Conservation (phyloP, 2,797 vertebrate genomes). For the Pipistrellus kuhlii region DNA sequence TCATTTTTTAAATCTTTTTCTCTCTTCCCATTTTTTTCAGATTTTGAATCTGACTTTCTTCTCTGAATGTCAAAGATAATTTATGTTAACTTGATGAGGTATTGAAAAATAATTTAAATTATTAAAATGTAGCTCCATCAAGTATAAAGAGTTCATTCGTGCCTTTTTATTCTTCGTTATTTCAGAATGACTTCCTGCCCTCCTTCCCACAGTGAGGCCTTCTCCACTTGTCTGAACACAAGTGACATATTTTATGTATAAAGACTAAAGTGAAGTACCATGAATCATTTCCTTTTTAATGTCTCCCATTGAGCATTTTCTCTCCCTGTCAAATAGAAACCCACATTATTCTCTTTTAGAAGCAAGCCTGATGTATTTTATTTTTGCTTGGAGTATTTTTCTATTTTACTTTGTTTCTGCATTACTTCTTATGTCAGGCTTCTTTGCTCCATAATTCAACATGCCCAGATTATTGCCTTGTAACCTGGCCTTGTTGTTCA, state of each 20-base stretch:
- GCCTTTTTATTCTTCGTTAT: conserved; percentile 19
- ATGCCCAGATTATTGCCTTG: neutral
- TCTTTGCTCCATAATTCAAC: neutral
- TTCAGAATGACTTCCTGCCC: conserved; percentile 23
- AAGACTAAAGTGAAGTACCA: conserved; percentile 33
- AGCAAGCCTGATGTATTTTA: neutral
- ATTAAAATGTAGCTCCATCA: conserved; percentile 35
- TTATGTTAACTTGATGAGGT: conserved; percentile 28
- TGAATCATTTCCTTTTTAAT: conserved; percentile 58
- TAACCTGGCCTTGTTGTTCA: conserved; percentile 27
- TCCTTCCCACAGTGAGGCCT: neutral
- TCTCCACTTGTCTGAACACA: conserved; percentile 56
- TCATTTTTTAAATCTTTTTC: conserved; percentile 33
- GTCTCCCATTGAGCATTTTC: conserved; percentile 24
- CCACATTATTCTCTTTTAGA: conserved; percentile 30
- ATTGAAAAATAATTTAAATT: conserved; percentile 59
- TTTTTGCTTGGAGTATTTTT: conserved; percentile 46
- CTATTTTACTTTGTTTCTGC: conserved; percentile 4
- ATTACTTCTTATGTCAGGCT: neutral
- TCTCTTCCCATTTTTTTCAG: neutral
- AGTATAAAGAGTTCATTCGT: conserved; percentile 24
- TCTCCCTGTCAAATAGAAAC: conserved; percentile 58
- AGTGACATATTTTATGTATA: conserved; percentile 59
- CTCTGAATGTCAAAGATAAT: conserved; percentile 49
- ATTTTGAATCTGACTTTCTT: neutral